These are phyloP conservation scores for Tetramorium alpestre DNA, from an alignment of 1,140 invertebrate genomes.

Conservation along the genomic window DNA sequence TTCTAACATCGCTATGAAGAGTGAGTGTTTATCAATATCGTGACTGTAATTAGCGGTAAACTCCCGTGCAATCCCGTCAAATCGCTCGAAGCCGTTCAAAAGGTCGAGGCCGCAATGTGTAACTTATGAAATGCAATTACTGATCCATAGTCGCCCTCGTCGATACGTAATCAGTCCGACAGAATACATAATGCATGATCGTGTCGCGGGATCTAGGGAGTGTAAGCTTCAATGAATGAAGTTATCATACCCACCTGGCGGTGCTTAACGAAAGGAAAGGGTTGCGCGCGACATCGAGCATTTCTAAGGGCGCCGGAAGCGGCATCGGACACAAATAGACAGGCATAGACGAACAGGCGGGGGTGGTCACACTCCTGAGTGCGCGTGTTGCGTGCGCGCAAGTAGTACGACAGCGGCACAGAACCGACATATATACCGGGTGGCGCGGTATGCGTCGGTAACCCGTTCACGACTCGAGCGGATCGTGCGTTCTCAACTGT, in stretches of 20 bases:
- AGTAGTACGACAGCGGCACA: conserved; percentile 48
- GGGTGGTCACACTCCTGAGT: background rate
- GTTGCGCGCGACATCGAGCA: background rate
- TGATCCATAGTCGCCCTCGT: conserved; percentile 27
- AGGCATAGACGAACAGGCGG: background rate
- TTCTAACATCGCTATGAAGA: background rate
- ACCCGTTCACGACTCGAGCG: background rate
- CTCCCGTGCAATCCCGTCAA: background rate
- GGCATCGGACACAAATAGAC: background rate
- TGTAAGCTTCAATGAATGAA: conserved; percentile 10
- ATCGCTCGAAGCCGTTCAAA: background rate
- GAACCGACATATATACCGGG: conserved; percentile 15
- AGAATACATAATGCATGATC: conserved; percentile 1
- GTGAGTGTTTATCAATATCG: background rate
- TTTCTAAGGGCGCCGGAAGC: background rate
- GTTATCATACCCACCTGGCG: background rate
- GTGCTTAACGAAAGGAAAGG: background rate
- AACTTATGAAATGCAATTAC: conserved; percentile 40
- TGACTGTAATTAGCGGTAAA: conserved; percentile 2
- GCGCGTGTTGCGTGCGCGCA: background rate
- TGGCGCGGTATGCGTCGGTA: conserved; percentile 29
- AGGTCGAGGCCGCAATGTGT: conserved; percentile 26
- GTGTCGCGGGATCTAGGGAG: background rate
- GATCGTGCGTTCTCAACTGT: conserved; percentile 24
- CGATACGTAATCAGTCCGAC: conserved; percentile 17